phyloP scores from a whole-genome alignment of 2,888 invertebrate genomes.

The Ctenicera cuprea region DNA sequence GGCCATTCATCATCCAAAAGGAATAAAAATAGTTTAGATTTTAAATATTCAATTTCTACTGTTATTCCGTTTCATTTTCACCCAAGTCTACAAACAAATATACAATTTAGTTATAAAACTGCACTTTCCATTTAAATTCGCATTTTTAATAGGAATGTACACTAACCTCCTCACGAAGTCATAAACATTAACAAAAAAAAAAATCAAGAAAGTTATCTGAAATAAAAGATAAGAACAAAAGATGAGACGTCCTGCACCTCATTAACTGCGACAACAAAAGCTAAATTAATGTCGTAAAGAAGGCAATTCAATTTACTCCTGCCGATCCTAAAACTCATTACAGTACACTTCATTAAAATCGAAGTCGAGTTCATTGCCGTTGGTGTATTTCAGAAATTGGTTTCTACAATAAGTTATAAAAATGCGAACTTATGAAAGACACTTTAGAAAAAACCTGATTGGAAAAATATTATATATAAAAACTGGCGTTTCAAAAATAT shows the following conservation, averaged over 20 bases:
- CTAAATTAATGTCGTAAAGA: constrained; percentile 31
- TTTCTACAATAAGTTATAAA: background rate
- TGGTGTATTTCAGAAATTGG: constrained; percentile 5
- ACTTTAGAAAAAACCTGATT: no score
- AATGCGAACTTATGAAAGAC: no score
- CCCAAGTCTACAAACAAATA: no score
- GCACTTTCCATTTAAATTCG: no score
- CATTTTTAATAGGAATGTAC: no score
- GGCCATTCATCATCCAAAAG: background rate
- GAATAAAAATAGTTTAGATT: background rate
- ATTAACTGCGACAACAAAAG: constrained; percentile 24
- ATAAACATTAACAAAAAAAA: background rate
- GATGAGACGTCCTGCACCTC: constrained; percentile 26
- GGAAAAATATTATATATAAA: no score
- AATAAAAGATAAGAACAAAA: constrained; percentile 11
- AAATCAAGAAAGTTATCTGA: background rate
- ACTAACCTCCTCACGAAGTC: no score
- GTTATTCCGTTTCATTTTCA: no score
- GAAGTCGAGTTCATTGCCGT: constrained; percentile 5
- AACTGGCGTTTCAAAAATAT: no score
- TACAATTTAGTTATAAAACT: no score
- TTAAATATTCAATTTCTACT: no score
- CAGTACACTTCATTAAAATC: constrained; percentile 22
- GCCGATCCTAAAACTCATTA: constrained; percentile 26
- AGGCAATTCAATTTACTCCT: constrained; percentile 19